A percentile compares a stretch with the other conserved stretches of the same genome.
phyloP scores from a whole-genome alignment of 2,113 vertebrate genomes.

The Cebus imitator region DNA sequence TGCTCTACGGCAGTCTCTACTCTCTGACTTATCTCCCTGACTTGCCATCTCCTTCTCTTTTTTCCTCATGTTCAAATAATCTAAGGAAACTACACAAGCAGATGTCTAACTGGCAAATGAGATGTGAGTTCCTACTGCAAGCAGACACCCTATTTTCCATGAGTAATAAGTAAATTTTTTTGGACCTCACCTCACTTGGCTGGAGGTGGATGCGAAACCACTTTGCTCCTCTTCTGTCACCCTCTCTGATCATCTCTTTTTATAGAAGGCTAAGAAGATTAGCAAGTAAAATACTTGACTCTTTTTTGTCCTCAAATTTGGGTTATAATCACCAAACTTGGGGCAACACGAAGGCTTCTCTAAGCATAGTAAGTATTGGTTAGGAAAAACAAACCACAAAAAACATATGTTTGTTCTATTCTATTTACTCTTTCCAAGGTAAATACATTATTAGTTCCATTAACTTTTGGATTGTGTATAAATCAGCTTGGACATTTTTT shows the following conservation, averaged over 20 bases:
- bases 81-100: neutral
- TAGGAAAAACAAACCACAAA: neutral
- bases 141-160: neutral
- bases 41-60: neutral
- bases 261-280: neutral
- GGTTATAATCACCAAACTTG: neutral
- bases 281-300: neutral
- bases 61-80: neutral
- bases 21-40: neutral
- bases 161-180: neutral
- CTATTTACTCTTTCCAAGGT: neutral
- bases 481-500: slow-evolving; percentile 13
- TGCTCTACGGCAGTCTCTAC: neutral
- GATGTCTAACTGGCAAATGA: neutral
- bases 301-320: neutral
- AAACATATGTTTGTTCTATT: neutral
- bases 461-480: neutral
- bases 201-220: neutral
- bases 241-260: neutral
- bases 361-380: neutral
- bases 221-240: rapidly evolving
- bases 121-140: neutral
- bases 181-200: neutral
- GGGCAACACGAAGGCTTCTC: neutral
- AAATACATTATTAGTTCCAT: neutral